phyloP scores from a whole-genome alignment of 2,888 invertebrate species.

The Eupithecia dodoneata region DNA sequence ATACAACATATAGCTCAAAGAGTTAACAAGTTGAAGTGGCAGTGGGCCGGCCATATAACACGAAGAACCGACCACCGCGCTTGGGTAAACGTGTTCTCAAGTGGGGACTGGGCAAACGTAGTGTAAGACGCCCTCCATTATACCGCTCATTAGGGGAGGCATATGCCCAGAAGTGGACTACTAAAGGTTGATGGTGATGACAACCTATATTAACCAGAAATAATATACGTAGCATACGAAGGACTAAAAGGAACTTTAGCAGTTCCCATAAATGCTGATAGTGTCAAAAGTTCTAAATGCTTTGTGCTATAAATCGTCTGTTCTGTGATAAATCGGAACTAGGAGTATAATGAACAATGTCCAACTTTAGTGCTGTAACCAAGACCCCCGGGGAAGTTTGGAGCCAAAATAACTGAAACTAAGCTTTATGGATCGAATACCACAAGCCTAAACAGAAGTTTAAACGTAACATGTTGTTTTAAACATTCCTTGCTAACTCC shows the following conservation, averaged over 20 bases:
- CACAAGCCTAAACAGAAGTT: not conserved
- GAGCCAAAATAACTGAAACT: not conserved
- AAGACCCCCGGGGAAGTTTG: not conserved
- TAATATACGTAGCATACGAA: not conserved
- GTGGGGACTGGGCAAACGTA: no score
- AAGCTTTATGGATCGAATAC: not conserved
- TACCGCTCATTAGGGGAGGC: no score
- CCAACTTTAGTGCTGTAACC: not conserved
- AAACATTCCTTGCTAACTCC: not conserved
- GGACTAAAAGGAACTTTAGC: not conserved
- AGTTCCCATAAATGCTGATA: not conserved
- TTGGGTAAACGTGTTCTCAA: no score
- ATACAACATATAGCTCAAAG: not conserved
- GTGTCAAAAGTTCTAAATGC: slow-evolving; percentile 10
- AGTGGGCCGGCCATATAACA: no score
- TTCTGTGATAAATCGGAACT: no score
- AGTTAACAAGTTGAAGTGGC: no score
- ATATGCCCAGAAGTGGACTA: no score
- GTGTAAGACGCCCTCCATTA: no score
- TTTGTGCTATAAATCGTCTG: not conserved
- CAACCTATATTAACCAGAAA: not conserved
- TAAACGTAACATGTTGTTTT: not conserved
- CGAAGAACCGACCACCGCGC: no score
- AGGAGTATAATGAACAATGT: slow-evolving; percentile 3
- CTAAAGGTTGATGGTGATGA: no score